Base-by-base conservation (phyloP, 2,797 vertebrate genomes). In the Schizopygopsis malacanthus region DNA sequence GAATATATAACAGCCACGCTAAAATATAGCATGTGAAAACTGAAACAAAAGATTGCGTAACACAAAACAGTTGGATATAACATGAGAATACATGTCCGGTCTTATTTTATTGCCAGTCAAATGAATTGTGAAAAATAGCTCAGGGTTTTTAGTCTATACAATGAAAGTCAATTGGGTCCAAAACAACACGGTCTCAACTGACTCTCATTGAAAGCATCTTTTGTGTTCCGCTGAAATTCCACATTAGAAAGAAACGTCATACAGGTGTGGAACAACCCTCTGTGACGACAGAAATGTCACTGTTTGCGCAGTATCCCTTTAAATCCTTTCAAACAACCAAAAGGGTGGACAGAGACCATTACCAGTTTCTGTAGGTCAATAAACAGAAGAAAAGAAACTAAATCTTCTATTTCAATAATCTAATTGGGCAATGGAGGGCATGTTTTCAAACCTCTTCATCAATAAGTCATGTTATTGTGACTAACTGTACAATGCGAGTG, bases 291-390 rank as follows among this genome's bases (percentile, higher is more conserved):
- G 79, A 67, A 69, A 81, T 39, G 0, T 67, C 28, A 81, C 22
- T 81, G 63, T 81, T 69, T 50, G 63, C 15, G 63, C 12, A 52
- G 20, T 16, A 50, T 52, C 28, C 63, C 45, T 70, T 81, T 69
- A 71, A 56, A 54, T 71, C 9, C 47, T 41, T 71, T 80, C 43
- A 67, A 72, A 72, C 39, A 61, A 61, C 33, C 28, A 81, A 61
- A 82, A 65, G 18, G 5, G 41, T 59, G 52, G 39, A 72, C 39
- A 20, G 37, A n/a, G 39, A 83, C 70, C 47, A 65, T 54, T 25
- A 52, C 20, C n/a, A 1, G 16, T 71, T 39, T 52, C 50, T 56
- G n/a, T 45, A 47, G 6, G 52, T 33, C 3, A 56, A 61, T 45
- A 61, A 22, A 13, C 41, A 47, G 11, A 56, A 39, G 33, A 70